Evolutionary conservation across 2,888 invertebrate species (phyloP).

Genomic region (Chorisops tibialis): DNA sequence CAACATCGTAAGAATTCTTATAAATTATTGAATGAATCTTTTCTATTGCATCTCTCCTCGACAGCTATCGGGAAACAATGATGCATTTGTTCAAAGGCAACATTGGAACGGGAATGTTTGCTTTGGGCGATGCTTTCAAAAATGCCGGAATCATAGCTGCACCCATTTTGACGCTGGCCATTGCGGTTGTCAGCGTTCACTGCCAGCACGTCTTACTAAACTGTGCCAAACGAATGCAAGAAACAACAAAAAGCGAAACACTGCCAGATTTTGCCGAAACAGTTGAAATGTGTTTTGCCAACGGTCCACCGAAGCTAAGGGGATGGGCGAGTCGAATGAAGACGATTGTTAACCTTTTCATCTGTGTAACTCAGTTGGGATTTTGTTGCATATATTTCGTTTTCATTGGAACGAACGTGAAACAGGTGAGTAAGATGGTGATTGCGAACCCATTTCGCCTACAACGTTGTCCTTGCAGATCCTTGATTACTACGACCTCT

Average conservation of each 20-base stretch:
- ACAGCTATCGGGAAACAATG: constrained; percentile 80
- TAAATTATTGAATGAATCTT: neutral
- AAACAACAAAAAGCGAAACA: constrained; percentile 56
- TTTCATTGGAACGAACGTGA: constrained; percentile 83
- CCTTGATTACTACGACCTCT: constrained; percentile 60
- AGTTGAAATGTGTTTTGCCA: constrained; percentile 74
- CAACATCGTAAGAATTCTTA: constrained; percentile 34
- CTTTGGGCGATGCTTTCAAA: constrained; percentile 91
- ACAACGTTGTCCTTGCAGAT: constrained; percentile 59
- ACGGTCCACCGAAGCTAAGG: constrained; percentile 66
- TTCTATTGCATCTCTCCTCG: neutral
- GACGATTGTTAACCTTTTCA: constrained; percentile 75
- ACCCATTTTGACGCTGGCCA: constrained; percentile 69
- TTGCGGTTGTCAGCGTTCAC: constrained; percentile 85
- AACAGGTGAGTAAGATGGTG: constrained; percentile 58
- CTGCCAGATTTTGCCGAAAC: constrained; percentile 78
- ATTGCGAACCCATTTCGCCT: no score
- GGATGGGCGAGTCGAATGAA: constrained; percentile 63
- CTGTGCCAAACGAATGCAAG: constrained; percentile 66
- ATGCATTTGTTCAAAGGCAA: constrained; percentile 94
- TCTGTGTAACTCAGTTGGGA: constrained; percentile 94
- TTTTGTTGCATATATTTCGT: constrained; percentile 98
- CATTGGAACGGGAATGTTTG: constrained; percentile 92
- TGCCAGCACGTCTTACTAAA: constrained; percentile 87
- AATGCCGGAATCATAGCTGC: constrained; percentile 87